phyloP scores from a whole-genome alignment of 1,140 invertebrate genomes.

The Amyelois transitella region DNA sequence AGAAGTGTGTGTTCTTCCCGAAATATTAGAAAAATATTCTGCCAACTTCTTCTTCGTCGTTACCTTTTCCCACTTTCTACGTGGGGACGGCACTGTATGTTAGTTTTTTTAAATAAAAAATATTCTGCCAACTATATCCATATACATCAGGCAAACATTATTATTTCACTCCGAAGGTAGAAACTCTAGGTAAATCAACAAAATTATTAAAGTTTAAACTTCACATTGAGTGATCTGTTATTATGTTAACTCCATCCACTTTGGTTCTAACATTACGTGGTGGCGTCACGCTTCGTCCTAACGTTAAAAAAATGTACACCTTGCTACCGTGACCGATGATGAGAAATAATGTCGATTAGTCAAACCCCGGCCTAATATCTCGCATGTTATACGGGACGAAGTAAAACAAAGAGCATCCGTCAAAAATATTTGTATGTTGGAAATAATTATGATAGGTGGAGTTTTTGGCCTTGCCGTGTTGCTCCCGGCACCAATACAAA shows the following conservation, averaged over 20 bases:
- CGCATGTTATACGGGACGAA: neutral
- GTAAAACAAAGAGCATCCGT: neutral
- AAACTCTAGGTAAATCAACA: no score
- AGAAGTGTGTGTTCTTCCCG: no score
- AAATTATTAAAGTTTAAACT: neutral
- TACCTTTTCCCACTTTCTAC: no score
- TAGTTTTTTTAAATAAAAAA: no score
- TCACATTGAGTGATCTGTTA: neutral
- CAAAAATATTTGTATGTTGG: neutral
- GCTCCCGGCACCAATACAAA: no score
- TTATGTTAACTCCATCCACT: neutral
- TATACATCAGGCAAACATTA: no score
- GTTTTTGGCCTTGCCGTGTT: no score
- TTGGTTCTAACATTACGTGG: neutral
- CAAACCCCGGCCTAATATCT: neutral
- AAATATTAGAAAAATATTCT: no score
- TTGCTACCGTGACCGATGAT: neutral
- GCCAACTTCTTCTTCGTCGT: no score
- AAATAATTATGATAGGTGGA: neutral
- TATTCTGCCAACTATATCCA: no score
- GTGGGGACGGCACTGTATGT: no score
- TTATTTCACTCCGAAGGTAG: no score
- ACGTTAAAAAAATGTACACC: neutral
- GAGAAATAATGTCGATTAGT: neutral
- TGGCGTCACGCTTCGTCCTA: neutral